These are phyloP conservation scores for Columba livia DNA, from an alignment of 2,113 vertebrate species.

Conservation along the genomic window DNA sequence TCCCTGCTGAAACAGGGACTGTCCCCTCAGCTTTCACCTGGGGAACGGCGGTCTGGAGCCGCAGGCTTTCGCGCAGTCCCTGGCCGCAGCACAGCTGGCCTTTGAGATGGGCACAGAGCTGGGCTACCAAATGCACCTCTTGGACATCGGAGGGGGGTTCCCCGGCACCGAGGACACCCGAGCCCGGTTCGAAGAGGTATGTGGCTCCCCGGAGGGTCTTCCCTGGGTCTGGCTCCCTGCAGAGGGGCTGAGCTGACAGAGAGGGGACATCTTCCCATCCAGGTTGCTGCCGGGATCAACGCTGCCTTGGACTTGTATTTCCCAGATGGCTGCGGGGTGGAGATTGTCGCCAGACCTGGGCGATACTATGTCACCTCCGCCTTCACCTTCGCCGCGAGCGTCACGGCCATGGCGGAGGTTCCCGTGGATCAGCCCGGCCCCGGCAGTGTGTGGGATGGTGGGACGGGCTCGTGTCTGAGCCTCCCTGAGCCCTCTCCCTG, in stretches of 20 bases:
- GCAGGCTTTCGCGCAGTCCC: slow-evolving; percentile 59
- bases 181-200: slow-evolving; percentile 77
- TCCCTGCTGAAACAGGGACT: neutral
- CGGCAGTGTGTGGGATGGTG: slow-evolving; percentile 40
- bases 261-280: neutral
- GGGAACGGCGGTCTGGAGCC: slow-evolving; percentile 68
- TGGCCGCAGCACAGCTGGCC: slow-evolving; percentile 73
- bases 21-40: slow-evolving; percentile 75
- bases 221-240: neutral
- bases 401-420: slow-evolving; percentile 71
- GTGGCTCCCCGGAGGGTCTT: neutral
- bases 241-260: rapidly evolving
- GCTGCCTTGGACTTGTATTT: slow-evolving; percentile 81
- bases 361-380: slow-evolving; percentile 78
- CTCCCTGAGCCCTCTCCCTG: neutral
- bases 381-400: slow-evolving; percentile 76
- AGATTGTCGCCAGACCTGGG: slow-evolving; percentile 73
- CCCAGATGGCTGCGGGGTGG: slow-evolving; percentile 75
- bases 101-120: slow-evolving; percentile 78
- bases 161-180: slow-evolving; percentile 65
- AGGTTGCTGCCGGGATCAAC: slow-evolving; percentile 72
- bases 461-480: rapidly evolving
- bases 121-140: slow-evolving; percentile 74
- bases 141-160: slow-evolving; percentile 79
- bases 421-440: slow-evolving; percentile 45